Evolutionary conservation across 2,888 invertebrate species (phyloP).

Genomic region (Bruchidius siliquastri): DNA sequence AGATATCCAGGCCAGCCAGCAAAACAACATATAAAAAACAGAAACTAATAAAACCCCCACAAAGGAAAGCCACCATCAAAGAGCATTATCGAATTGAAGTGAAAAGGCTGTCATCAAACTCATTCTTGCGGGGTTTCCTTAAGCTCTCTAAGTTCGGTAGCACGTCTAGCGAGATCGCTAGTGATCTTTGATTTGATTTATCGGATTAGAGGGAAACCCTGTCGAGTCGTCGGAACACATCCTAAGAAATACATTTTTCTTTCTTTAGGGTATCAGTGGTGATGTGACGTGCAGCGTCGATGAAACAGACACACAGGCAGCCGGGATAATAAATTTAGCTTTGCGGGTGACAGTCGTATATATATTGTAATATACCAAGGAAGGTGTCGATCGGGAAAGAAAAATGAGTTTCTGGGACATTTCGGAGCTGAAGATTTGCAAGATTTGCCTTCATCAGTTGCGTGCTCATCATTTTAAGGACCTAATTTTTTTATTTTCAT

Average conservation of each 20-base stretch:
- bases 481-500: neutral
- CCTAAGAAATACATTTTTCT: slow-evolving; percentile 34
- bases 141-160: slow-evolving; percentile 27
- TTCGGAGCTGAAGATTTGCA: neutral
- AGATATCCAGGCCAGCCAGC: neutral
- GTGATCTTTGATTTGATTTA: slow-evolving; percentile 43
- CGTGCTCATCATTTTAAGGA: neutral
- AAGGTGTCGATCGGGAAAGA: neutral
- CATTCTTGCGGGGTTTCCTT: slow-evolving; percentile 24
- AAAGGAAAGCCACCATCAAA: neutral
- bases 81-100: neutral
- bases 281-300: slow-evolving; percentile 23
- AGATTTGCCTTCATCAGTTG: neutral
- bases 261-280: slow-evolving; percentile 20
- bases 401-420: neutral
- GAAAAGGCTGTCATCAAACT: neutral
- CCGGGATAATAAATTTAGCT: slow-evolving; percentile 25
- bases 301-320: slow-evolving; percentile 11
- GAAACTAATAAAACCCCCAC: neutral
- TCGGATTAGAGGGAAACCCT: slow-evolving; percentile 38
- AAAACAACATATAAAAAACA: neutral
- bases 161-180: slow-evolving; percentile 8
- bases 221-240: slow-evolving; percentile 16
- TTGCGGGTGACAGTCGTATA: neutral
- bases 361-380: neutral